Evolutionary conservation across 2,888 invertebrate genomes (phyloP).

Genomic region (Leucophenga montana): DNA sequence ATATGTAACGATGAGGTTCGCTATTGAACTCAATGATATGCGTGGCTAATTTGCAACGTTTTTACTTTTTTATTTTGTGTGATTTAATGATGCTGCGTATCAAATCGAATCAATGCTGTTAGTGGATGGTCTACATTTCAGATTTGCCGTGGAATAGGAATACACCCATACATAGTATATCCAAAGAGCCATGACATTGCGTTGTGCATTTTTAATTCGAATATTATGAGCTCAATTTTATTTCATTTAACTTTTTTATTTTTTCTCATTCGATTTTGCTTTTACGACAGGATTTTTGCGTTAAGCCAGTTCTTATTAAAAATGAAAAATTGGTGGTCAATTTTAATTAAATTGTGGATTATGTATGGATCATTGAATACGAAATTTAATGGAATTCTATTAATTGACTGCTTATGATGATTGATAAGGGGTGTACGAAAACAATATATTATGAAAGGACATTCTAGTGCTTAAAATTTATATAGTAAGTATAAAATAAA

Average conservation of each 20-base stretch:
- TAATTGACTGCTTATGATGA: too few relatives aligned
- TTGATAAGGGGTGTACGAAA: too few relatives aligned
- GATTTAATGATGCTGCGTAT: slow-evolving; percentile 15
- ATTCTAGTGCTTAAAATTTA: too few relatives aligned
- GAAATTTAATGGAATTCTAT: slow-evolving; percentile 36
- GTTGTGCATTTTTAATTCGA: slow-evolving; percentile 19
- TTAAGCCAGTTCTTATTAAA: slow-evolving; percentile 49
- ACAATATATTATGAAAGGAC: too few relatives aligned
- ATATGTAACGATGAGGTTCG: too few relatives aligned
- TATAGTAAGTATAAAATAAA: too few relatives aligned
- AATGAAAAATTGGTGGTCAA: slow-evolving; percentile 47
- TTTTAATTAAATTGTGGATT: slow-evolving; percentile 64
- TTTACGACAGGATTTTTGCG: slow-evolving; percentile 48
- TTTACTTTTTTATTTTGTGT: background rate
- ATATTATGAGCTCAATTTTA: slow-evolving; percentile 11
- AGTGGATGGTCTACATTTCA: background rate
- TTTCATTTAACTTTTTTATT: background rate
- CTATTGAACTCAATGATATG: too few relatives aligned
- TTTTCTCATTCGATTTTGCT: slow-evolving; percentile 28
- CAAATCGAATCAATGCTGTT: slow-evolving; percentile 19
- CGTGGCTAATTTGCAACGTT: slow-evolving; percentile 6
- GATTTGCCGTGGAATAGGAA: too few relatives aligned
- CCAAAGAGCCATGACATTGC: slow-evolving; percentile 15
- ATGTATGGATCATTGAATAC: slow-evolving; percentile 53
- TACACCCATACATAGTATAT: too few relatives aligned